Conservation (phyloP, 2,888 invertebrate genomes). For the Zeuzera pyrina region DNA sequence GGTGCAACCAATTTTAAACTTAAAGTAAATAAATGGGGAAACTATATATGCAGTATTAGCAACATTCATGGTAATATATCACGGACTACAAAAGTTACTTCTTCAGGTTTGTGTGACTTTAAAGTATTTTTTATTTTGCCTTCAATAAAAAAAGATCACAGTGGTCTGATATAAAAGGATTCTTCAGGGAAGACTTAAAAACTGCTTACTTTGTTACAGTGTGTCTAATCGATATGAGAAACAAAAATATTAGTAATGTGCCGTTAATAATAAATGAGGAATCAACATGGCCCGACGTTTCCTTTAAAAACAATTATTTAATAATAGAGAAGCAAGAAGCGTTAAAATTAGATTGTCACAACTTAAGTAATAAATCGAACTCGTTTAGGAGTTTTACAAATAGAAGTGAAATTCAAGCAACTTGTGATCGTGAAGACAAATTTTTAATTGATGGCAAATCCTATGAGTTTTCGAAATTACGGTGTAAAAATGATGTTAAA, state of each 20-base stretch:
- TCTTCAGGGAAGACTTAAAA: no score
- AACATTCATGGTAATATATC: background rate
- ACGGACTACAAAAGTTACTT: background rate
- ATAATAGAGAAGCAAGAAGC: background rate
- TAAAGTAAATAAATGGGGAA: background rate
- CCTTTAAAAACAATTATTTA: background rate
- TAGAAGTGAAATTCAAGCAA: slow-evolving; percentile 5
- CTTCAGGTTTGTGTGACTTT: background rate
- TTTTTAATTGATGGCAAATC: slow-evolving; percentile 6
- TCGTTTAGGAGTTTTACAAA: background rate
- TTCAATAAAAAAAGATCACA: no score
- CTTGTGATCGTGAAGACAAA: slow-evolving; percentile 9
- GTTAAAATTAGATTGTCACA: background rate
- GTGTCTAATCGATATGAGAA: background rate
- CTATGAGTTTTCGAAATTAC: slow-evolving; percentile 9
- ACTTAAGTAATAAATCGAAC: background rate
- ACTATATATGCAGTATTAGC: slow-evolving; percentile 1
- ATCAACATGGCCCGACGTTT: background rate
- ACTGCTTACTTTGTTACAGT: no score
- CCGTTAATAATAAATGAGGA: background rate
- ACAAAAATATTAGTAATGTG: background rate
- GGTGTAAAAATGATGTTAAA: slow-evolving; percentile 5
- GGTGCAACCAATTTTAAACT: no score
- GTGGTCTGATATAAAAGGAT: no score
- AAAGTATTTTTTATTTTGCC: background rate